A percentile compares a stretch with the other conserved stretches of the same genome.
phyloP scores from a whole-genome alignment of 2,888 invertebrate genomes.

The Maniola hyperantus region DNA sequence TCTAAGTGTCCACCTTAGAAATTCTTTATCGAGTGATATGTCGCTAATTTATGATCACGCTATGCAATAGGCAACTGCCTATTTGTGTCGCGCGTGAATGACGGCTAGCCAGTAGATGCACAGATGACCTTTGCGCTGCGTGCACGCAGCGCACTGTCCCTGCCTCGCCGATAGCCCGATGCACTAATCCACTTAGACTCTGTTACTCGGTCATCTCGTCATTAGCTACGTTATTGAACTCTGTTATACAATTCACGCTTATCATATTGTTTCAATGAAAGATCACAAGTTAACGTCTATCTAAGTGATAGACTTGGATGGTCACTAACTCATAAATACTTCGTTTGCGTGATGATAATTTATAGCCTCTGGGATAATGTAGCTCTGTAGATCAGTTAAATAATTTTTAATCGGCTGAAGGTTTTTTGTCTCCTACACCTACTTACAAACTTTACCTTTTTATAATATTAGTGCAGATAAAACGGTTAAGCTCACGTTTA shows the following conservation, averaged over 20 bases:
- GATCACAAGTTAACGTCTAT: constrained; percentile 33
- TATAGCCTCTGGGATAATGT: no score
- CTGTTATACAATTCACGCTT: constrained; percentile 42
- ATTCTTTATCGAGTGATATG: neutral
- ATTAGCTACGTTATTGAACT: constrained; percentile 53
- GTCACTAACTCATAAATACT: no score
- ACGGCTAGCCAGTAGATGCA: constrained; percentile 51
- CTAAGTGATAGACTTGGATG: no score
- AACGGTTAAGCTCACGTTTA: no score
- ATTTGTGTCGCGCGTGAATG: constrained; percentile 47
- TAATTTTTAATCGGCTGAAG: no score
- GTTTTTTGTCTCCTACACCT: no score
- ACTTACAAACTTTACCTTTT: no score
- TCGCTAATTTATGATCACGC: neutral
- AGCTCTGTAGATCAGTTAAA: no score
- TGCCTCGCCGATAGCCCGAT: constrained; percentile 56
- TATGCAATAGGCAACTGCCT: constrained; percentile 29
- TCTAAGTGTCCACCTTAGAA: neutral
- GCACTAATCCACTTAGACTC: constrained; percentile 62
- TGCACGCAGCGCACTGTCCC: constrained; percentile 50
- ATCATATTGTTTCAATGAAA: constrained; percentile 33
- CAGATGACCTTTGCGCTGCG: constrained; percentile 61
- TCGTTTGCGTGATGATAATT: no score
- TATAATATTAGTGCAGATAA: no score
- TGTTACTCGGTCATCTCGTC: constrained; percentile 45